Base-by-base conservation (phyloP, 2,888 invertebrate genomes). In the Drosophila affinis region DNA sequence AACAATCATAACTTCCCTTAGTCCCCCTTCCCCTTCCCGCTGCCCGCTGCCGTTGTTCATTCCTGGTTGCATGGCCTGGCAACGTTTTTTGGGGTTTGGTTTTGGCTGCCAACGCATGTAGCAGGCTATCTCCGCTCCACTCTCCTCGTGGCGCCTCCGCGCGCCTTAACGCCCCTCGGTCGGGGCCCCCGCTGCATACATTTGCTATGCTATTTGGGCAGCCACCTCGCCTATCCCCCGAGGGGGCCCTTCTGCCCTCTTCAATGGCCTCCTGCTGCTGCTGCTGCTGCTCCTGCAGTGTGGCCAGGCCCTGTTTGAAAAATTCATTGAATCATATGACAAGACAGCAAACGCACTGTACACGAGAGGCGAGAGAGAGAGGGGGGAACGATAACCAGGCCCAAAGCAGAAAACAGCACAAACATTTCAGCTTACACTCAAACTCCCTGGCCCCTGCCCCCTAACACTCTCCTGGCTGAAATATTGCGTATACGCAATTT, bases 401-500 rank as follows among this genome's bases (percentile, higher is more conserved):
- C 56, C 32, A 32, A 21, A 63, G 24, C 53, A 49, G 45, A 71
- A 51, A 59, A 34, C 39, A 59, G 45, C 61, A 47, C 77, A 53
- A 69, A 71, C 71, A 80, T 78, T 71, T 76, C 64, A 71, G 79
- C 76, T 81, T 78, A 64, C 62, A 63, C 57, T 9, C 7, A 21
- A 21, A 7, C 24, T 18, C 6, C 17, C n/a, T 21, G 21, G 0
- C 21, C 21, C 21, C 21, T 21, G 21, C 1, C 21, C 21, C 3
- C 21, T 21, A 21, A 21, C 21, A 3, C 21, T 21, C 21, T 21
- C 21, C 21, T 21, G 55, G 49, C 62, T 80, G 76, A 84, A 82
- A 84, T 84, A 84, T 88, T 84, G 84, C 88, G 83, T 84, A 88
- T 83, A 88, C 83, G 88, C 78, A 88, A 55, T 68, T 76, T 81